These are phyloP conservation scores for Endomychus coccineus DNA, from an alignment of 2,888 invertebrate species.

Conservation along the genomic window DNA sequence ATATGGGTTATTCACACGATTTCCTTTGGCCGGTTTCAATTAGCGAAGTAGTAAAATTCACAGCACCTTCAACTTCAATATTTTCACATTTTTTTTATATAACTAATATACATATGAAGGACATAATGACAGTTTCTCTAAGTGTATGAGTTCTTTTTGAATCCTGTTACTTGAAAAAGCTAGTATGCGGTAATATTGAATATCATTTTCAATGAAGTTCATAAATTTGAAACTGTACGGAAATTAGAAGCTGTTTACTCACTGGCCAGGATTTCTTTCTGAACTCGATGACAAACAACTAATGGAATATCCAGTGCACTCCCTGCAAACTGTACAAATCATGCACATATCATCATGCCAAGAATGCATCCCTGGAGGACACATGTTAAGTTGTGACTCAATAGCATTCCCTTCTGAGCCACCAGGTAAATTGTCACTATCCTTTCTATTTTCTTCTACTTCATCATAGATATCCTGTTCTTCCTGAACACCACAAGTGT, in stretches of 20 bases:
- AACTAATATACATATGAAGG: too few relatives aligned
- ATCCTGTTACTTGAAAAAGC: too few relatives aligned
- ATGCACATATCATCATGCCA: slow-evolving; percentile 79
- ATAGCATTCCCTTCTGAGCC: slow-evolving; percentile 36
- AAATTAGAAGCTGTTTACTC: slow-evolving; percentile 48
- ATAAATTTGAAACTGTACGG: too few relatives aligned
- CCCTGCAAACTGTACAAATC: slow-evolving; percentile 83
- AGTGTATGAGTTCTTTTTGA: too few relatives aligned
- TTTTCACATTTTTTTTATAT: too few relatives aligned
- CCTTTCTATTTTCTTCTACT: slow-evolving; percentile 48
- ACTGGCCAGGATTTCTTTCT: slow-evolving; percentile 81
- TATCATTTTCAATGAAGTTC: too few relatives aligned
- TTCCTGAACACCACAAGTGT: slow-evolving; percentile 47
- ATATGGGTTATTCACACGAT: too few relatives aligned
- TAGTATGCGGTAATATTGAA: too few relatives aligned
- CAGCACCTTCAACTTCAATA: too few relatives aligned
- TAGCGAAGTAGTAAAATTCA: too few relatives aligned
- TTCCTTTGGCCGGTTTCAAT: too few relatives aligned
- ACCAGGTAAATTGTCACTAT: slow-evolving; percentile 48
- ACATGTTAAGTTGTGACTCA: slow-evolving; percentile 42
- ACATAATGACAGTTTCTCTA: too few relatives aligned
- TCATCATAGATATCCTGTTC: slow-evolving; percentile 50
- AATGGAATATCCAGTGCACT: slow-evolving; percentile 89
- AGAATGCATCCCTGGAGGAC: slow-evolving; percentile 63
- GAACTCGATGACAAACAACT: slow-evolving; percentile 72